A percentile compares a stretch with the other conserved stretches of the same genome.
These are phyloP conservation scores for Nebria ingens DNA, from an alignment of 1,140 invertebrate species.

Conservation along the genomic window DNA sequence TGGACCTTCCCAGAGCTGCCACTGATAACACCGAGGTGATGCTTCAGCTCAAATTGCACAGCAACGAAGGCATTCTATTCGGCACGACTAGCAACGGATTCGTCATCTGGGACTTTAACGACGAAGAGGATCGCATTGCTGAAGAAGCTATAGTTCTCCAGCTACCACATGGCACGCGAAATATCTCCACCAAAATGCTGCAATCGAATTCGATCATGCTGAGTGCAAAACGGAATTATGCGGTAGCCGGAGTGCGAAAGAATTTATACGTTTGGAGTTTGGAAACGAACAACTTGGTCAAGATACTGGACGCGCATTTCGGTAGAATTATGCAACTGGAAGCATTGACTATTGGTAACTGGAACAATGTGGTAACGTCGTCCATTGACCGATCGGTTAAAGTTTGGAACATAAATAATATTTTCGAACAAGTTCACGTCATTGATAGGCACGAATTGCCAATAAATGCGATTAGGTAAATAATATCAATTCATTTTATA, in stretches of 20 bases:
- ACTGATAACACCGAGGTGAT: conserved; percentile 63
- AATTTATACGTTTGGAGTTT: conserved; percentile 93
- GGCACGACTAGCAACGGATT: conserved; percentile 81
- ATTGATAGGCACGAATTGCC: conserved; percentile 93
- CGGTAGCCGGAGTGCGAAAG: conserved; percentile 91
- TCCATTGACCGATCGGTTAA: conserved; percentile 97
- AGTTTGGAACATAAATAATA: conserved; percentile 99
- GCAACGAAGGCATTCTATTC: conserved; percentile 67
- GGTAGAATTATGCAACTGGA: conserved; percentile 89
- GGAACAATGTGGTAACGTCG: conserved; percentile 93
- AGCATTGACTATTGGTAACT: conserved; percentile 72
- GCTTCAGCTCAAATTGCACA: conserved; percentile 72
- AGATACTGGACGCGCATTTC: conserved; percentile 93
- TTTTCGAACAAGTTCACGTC: conserved; percentile 93
- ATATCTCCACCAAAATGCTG: conserved; percentile 84
- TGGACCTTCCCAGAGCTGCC: conserved; percentile 48
- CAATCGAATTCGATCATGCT: conserved; percentile 85
- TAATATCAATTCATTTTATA: conserved; percentile 2
- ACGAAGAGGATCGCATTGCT: conserved; percentile 23
- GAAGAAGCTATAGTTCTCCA: conserved; percentile 54
- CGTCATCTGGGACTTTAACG: conserved; percentile 57
- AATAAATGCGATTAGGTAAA: conserved; percentile 80
- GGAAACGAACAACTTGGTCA: conserved; percentile 65
- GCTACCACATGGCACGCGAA: conserved; percentile 81
- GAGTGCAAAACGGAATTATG: conserved; percentile 80